Evolutionary conservation across 2,888 invertebrate genomes (phyloP).

Genomic region (Melieria crassipennis): DNA sequence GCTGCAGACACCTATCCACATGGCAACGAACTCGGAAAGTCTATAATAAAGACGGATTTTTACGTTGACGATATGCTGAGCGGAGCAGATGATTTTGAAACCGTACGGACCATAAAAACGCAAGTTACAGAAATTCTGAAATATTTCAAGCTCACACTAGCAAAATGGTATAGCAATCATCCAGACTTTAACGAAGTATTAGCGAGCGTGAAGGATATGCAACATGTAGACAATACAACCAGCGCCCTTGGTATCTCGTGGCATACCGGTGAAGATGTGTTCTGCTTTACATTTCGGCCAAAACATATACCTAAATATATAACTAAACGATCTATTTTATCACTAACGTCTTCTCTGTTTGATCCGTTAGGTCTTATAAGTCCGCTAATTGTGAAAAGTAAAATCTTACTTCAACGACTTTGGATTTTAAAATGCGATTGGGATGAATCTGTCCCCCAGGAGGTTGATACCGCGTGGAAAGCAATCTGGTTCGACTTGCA

Average conservation of each 20-base stretch:
- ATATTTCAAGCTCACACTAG: conserved; percentile 25
- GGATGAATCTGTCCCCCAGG: conserved; percentile 30
- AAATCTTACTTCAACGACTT: conserved; percentile 26
- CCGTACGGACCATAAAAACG: conserved; percentile 24
- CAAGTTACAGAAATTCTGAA: conserved; percentile 31
- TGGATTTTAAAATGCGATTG: conserved; percentile 27
- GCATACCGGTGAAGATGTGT: conserved; percentile 22
- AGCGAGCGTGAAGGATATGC: neutral
- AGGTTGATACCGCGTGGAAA: conserved; percentile 19
- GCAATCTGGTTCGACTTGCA: conserved; percentile 4
- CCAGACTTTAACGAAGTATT: no score
- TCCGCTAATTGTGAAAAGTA: conserved; percentile 22
- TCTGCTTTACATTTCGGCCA: conserved; percentile 4
- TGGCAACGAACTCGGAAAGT: conserved; percentile 16
- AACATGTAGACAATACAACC: conserved; percentile 2
- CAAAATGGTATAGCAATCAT: conserved; percentile 29
- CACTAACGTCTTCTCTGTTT: conserved; percentile 23
- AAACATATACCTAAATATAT: neutral
- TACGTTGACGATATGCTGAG: conserved; percentile 33
- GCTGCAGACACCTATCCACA: conserved; percentile 20
- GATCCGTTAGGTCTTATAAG: conserved; percentile 29
- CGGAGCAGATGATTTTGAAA: conserved; percentile 26
- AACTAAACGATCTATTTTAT: conserved; percentile 16
- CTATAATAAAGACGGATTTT: conserved; percentile 27
- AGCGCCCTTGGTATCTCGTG: conserved; percentile 30